Conservation (phyloP, 2,113 vertebrate genomes). For the Carassius auratus region DNA sequence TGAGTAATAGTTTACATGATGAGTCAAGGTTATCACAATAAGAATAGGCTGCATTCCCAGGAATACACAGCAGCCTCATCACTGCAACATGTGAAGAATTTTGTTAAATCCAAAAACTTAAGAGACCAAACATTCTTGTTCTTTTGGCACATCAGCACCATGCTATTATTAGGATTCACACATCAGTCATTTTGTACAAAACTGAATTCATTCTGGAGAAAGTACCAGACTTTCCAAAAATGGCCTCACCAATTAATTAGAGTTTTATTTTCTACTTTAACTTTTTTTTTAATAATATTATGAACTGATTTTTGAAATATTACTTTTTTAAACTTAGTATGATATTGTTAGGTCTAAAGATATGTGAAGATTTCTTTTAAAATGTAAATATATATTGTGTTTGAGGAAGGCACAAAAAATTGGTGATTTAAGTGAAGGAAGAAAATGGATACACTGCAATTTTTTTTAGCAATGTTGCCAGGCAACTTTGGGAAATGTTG, state of each 20-base stretch:
- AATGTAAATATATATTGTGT: neutral
- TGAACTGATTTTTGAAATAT: too few relatives aligned
- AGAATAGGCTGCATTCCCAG: neutral
- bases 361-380: neutral
- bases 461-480: too few relatives aligned
- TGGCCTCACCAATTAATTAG: too few relatives aligned
- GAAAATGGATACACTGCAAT: neutral
- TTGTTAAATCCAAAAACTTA: neutral
- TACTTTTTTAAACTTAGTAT: neutral
- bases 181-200: neutral
- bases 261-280: too few relatives aligned
- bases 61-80: neutral
- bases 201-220: neutral
- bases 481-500: too few relatives aligned
- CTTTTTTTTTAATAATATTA: too few relatives aligned
- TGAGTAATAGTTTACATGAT: neutral
- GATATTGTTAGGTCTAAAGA: neutral
- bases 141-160: neutral
- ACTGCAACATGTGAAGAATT: neutral
- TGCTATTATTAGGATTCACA: neutral
- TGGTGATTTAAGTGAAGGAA: neutral
- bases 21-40: neutral
- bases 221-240: too few relatives aligned
- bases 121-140: neutral
- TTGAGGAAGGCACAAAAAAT: neutral